Base-by-base conservation (phyloP, 2,797 vertebrate species). In the Pelobates cultripes region DNA sequence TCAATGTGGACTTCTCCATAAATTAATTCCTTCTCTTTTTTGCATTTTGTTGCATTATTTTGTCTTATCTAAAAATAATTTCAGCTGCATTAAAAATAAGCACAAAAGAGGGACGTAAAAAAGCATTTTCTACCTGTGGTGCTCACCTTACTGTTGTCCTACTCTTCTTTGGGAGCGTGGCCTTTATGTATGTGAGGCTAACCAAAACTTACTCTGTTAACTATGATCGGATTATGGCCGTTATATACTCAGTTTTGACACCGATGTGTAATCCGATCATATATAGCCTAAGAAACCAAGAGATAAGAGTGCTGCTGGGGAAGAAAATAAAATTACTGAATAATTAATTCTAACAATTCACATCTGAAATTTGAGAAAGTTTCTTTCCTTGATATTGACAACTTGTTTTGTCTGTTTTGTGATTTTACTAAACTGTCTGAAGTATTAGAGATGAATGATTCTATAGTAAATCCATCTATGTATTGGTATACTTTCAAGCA, bases 51-150 rank as follows among this genome's bases (percentile, higher is more conserved):
- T 87, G 94, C 10, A 92, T 94, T 4, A 3, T 90, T 5, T 78
- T 91, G 3, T 95, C 93, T 2, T 95, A 94, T 47, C 57, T 85
- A 4, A 85, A 81, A 73, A 93, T 95, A 43, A 84, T 94, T 51
- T 61, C 76, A 4, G 86, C 90, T 43, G 90, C 94, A 1, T 4
- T 91, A 44, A 87, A 83, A 51, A 91, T 94, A 41, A 86, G 88
- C 41, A 88, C 86, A 17, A 2, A 14, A 0, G 83, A 91, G 43
- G 89, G 92, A 0, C 84, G 85, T n/a, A 45, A 81, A 10, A 95
- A 94, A 44, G 85, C 92, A 40, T 86, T 95, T 43, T 95, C 92
- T 15, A 94, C 93, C 0, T 96, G 93, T 14, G 93, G 89, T 4
- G 85, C 93, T 41, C 94, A 94, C 9, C 86, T 95, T 3, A 88